phyloP scores from a whole-genome alignment of 1,140 invertebrate species.

The Drosophila simulans region DNA sequence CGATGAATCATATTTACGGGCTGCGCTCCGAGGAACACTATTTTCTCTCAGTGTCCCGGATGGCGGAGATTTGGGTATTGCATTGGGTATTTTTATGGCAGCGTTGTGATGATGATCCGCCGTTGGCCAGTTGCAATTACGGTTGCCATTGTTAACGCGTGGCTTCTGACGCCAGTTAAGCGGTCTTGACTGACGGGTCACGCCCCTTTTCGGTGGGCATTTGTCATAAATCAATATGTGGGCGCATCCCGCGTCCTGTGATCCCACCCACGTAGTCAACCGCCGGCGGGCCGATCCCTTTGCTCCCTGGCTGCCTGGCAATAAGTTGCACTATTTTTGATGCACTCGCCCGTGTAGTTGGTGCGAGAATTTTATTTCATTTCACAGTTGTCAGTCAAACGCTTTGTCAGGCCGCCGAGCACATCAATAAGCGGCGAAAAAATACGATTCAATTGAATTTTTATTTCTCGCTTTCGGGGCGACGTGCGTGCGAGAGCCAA shows the following conservation, averaged over 20 bases:
- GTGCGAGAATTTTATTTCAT: conserved; percentile 46
- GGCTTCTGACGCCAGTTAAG: conserved; percentile 46
- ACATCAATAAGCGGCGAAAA: conserved; percentile 67
- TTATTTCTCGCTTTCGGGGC: conserved; percentile 40
- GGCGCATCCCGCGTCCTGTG: neutral
- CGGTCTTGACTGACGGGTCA: conserved; percentile 1
- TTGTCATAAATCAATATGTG: conserved; percentile 58
- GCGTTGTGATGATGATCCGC: conserved; percentile 18
- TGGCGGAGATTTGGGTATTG: neutral
- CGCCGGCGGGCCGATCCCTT: neutral
- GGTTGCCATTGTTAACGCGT: conserved; percentile 43
- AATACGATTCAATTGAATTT: conserved; percentile 52
- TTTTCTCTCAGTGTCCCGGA: conserved; percentile 22
- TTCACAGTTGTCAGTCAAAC: conserved; percentile 70
- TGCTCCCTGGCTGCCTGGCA: neutral
- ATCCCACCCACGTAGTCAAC: conserved; percentile 2
- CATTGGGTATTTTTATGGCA: conserved; percentile 23
- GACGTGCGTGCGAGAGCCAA: conserved; percentile 30
- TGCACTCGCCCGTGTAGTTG: conserved; percentile 49
- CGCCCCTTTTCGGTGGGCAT: conserved; percentile 16
- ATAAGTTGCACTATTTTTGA: conserved; percentile 64
- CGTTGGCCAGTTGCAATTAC: conserved; percentile 52
- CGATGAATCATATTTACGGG: conserved; percentile 16
- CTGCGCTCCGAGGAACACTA: neutral
- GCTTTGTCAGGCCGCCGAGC: conserved; percentile 66